phyloP scores from a whole-genome alignment of 2,113 vertebrate species.

The Phasianus colchicus region DNA sequence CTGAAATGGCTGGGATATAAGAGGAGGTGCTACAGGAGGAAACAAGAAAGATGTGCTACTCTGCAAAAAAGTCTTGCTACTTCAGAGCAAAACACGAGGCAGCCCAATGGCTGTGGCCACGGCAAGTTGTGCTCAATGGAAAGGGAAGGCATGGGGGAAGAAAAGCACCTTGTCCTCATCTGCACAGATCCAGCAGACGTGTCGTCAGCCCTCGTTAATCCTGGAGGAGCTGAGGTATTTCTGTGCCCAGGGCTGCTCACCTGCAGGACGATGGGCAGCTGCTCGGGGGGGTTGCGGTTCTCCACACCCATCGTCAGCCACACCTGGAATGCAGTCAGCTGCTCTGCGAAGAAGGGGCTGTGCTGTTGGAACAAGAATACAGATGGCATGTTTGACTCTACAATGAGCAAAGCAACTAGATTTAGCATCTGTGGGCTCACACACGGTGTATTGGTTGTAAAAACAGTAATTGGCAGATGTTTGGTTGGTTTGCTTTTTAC shows the following conservation, averaged over 20 bases:
- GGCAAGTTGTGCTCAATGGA: background rate
- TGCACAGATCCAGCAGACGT: background rate
- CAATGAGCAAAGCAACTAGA: rapidly evolving
- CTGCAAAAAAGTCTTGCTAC: background rate
- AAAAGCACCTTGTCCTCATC: background rate
- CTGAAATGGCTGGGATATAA: background rate
- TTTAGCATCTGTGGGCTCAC: rapidly evolving
- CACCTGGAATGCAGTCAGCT: constrained; percentile 97
- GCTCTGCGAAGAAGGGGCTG: constrained; percentile 97
- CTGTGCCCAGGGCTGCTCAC: constrained; percentile 67
- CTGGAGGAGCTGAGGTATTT: background rate
- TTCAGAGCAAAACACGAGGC: background rate
- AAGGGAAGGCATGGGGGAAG: background rate
- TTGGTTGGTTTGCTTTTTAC: background rate
- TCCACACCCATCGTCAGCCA: constrained; percentile 99
- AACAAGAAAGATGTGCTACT: background rate
- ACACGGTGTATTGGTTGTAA: background rate
- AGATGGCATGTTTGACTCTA: background rate
- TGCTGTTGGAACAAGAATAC: constrained; percentile 79
- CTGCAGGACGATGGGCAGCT: constrained; percentile 96
- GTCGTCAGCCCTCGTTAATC: background rate
- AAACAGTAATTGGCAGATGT: rapidly evolving
- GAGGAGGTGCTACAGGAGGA: background rate
- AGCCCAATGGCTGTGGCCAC: background rate
- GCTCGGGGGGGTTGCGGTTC: constrained; percentile 96